Evolutionary conservation across 2,113 vertebrate genomes (phyloP), one percentile per base, ranked within the genome.

Genomic region (Halichoeres trimaculatus): DNA sequence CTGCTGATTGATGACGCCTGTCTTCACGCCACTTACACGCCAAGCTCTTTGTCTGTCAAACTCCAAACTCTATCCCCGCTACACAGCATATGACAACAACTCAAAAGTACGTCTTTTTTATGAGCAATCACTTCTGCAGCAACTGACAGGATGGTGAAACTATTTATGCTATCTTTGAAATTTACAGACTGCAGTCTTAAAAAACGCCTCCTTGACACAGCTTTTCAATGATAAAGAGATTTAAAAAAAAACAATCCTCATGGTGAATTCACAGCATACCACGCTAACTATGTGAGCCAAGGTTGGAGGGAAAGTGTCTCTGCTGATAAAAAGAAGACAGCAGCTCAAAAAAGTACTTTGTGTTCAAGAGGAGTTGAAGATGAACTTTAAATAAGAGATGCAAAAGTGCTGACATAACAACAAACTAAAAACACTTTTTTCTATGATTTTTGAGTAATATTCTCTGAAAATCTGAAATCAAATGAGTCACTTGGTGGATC

Each of bases 1-100:
- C 45, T 68, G 70, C 19, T 83, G 84, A 88, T 80, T 64, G 85
- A 85, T 87, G 80, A 56, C 30, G 24, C 45, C 60, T 62, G 50
- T 78, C 67, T 80, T 69, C 58, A 54, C 55, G 57, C 22, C 61
- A 86, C 71, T 79, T 65, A 61, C 30, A 78, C 76, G 65, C 16
- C 47, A 26, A 52, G 53, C 8, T 59, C 76, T 79, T 68, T 58
- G 58, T 78, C 76, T 72, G 53, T 68, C 70, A 74, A 66, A 77
- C 40, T 36, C 30, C 41, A 1, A 73, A 40, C n/a, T 51, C 59
- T 47, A 14, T 66, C 60, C 60, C 30, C 58, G 56, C 41, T 45
- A 62, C 35, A 56, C 50, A 47, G 41, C 41, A 67, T 55, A 50
- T 45, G 24, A 70, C 60, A 52, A 34, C 38, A 70, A 61, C 54